These are phyloP conservation scores for Parazoanthus atlanticus DNA, from an alignment of 92 coral and sea anemone genomes.

Conservation along the genomic window DNA sequence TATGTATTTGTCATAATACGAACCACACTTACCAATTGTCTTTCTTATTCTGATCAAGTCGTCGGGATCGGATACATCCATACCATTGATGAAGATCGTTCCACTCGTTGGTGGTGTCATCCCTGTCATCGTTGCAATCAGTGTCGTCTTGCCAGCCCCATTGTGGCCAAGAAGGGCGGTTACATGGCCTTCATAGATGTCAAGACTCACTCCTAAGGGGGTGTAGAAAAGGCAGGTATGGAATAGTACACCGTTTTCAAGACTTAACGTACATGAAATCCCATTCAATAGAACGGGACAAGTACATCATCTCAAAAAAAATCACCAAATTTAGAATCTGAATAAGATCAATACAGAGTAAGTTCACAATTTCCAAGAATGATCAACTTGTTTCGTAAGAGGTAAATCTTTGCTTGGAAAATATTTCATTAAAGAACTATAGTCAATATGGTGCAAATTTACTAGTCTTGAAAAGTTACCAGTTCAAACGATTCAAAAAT, in stretches of 20 bases:
- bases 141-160: constrained; percentile 94
- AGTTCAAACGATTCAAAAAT: too few species aligned
- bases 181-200: constrained; percentile 92
- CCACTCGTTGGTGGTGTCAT: constrained; percentile 78
- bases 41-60: constrained; percentile 70
- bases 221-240: neutral
- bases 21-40: constrained; percentile 60
- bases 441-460: neutral
- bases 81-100: constrained; percentile 75
- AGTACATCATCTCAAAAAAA: neutral
- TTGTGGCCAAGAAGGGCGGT: constrained; percentile 94
- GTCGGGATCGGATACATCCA: constrained; percentile 69
- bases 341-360: neutral
- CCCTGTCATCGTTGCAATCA: constrained; percentile 85
- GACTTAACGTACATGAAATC: neutral
- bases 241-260: neutral
- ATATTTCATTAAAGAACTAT: neutral
- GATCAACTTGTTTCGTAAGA: neutral
- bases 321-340: neutral
- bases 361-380: neutral
- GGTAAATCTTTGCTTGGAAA: neutral
- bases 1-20: neutral
- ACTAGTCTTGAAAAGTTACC: too few species aligned
- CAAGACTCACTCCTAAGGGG: constrained; percentile 78
- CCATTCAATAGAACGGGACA: neutral